Base-by-base conservation (phyloP, 2,888 invertebrate genomes). In the Strigamia transsilvanica region DNA sequence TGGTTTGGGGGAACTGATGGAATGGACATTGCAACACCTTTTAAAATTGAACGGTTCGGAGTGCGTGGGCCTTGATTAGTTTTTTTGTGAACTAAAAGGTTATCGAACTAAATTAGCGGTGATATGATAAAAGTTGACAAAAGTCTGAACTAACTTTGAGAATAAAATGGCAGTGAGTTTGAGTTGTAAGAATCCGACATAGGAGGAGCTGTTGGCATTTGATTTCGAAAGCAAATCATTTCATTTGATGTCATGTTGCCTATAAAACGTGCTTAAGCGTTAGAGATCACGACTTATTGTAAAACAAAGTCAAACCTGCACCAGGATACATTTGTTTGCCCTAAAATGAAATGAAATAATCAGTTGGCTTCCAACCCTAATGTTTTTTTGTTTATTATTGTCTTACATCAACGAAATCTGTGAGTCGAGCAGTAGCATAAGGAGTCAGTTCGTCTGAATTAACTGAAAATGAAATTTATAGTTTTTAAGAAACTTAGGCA, bases 361-460 rank as follows among this genome's bases (percentile, higher is more conserved):
- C 1, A 27, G 27, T 27, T 10, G 38, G 0, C 38, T 38, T 2
- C 38, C 6, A 38, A 38, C 6, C 38, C 10, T 38, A 38, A 6
- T 9, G 38, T 7, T 34, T 10, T 34, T 38, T 38, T 38, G 38
- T 38, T 38, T 38, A 38, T 38, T 38, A 73, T 32, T 66, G 9
- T 61, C 61, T 73, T 73, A 73, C 73, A 27, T 73, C 73, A 73
- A 21, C n/a, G 38, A 79, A 79, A 12, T 79, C 79, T 18, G 38
- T n/a, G 13, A 79, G 79, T 42, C 79, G 38, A 13, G 79, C 79
- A n/a, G 79, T 79, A 21, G 79, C 79, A 42, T 79, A 79, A 18
- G 79, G 79, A 41, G 79, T 38, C 18, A 79, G 2, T 6, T 79
- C 79, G 3, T 38, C 38, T 79, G 79, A 79, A 42, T 79, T n/a